Conservation (phyloP, 2,113 vertebrate genomes). For the Xiphorhynchus elegans region DNA sequence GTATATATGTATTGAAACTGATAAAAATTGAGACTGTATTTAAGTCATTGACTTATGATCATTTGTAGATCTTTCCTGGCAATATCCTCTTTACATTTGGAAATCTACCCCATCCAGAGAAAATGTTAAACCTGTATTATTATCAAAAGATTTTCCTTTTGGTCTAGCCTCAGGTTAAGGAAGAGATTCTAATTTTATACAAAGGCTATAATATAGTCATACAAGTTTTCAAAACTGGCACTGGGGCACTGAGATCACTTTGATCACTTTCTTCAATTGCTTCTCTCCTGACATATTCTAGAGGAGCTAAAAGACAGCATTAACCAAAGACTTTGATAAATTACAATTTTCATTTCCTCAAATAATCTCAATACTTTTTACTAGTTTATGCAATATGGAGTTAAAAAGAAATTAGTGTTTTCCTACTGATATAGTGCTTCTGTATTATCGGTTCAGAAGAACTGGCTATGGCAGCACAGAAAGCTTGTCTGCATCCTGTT, state of each 20-base stretch:
- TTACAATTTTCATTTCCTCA: neutral
- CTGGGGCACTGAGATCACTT: neutral
- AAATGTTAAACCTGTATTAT: neutral
- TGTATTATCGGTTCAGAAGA: neutral
- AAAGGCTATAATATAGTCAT: neutral
- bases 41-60: neutral
- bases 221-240: neutral
- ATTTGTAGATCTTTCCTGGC: constrained; percentile 36
- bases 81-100: neutral
- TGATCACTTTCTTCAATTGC: neutral
- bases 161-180: neutral
- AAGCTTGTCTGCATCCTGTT: neutral
- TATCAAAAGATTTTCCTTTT: constrained; percentile 14
- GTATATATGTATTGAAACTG: neutral
- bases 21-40: neutral
- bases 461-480: neutral
- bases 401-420: neutral
- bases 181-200: neutral
- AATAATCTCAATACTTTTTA: neutral
- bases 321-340: neutral
- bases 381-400: neutral
- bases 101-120: neutral
- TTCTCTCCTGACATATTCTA: neutral
- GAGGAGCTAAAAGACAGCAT: neutral
- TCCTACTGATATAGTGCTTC: neutral